Evolutionary conservation across 2,797 vertebrate species (phyloP).

Genomic region (Gadopsis bispinosus): DNA sequence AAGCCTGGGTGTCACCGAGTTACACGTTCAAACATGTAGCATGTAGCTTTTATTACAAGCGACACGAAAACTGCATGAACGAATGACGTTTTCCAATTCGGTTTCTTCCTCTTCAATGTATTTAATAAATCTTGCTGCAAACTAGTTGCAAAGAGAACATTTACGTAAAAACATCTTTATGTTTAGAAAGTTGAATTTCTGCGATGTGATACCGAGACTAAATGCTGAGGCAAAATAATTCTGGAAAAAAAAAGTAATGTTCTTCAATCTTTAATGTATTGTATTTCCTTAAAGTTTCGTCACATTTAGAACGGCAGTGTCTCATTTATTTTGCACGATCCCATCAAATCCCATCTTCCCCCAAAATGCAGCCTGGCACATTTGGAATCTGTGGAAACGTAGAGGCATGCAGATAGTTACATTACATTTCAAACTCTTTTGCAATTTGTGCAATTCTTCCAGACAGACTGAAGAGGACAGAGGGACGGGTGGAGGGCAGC

Average conservation of each 20-base stretch:
- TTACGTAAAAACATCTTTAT: background rate
- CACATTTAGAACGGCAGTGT: background rate
- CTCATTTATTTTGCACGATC: background rate
- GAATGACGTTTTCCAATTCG: too few relatives aligned
- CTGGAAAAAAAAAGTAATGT: background rate
- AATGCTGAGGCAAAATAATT: background rate
- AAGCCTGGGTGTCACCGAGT: too few relatives aligned
- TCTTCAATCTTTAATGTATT: background rate
- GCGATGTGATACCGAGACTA: background rate
- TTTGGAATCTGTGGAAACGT: background rate
- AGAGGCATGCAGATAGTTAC: background rate
- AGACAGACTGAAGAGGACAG: background rate
- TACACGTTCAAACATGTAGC: too few relatives aligned
- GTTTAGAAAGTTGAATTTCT: too few relatives aligned
- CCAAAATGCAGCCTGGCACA: too few relatives aligned
- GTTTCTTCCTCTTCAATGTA: too few relatives aligned
- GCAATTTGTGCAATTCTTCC: background rate
- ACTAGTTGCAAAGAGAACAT: too few relatives aligned
- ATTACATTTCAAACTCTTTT: background rate
- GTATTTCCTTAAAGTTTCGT: background rate
- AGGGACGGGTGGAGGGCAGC: conserved; percentile 24
- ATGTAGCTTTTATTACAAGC: too few relatives aligned
- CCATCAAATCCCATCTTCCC: background rate
- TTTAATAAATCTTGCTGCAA: too few relatives aligned
- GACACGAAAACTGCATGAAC: too few relatives aligned